A percentile compares a stretch with the other conserved stretches of the same genome.
phyloP scores from a whole-genome alignment of 2,113 vertebrate species.

The Equus przewalskii region DNA sequence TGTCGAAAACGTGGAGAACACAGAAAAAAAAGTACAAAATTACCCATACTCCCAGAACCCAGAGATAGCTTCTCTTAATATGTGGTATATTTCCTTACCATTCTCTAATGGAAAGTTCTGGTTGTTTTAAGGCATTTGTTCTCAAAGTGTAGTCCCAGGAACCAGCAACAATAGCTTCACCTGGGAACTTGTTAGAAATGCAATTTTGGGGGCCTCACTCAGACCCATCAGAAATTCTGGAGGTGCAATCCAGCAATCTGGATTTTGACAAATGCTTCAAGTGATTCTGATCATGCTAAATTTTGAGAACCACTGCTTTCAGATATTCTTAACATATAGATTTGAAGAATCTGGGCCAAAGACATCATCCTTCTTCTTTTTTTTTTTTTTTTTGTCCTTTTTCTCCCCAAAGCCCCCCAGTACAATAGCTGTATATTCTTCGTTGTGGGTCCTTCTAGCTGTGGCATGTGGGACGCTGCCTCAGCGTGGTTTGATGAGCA shows the following conservation, averaged over 20 bases:
- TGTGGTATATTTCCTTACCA: neutral
- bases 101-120: neutral
- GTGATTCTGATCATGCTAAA: neutral
- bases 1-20: neutral
- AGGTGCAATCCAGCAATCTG: neutral
- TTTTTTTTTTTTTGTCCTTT: neutral
- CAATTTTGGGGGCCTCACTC: rapidly evolving
- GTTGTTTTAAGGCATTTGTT: neutral
- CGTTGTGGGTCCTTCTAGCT: no score
- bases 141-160: neutral
- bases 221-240: neutral
- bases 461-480: no score
- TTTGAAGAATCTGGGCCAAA: constrained; percentile 32
- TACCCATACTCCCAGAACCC: neutral
- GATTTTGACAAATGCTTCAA: neutral
- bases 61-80: neutral
- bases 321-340: constrained; percentile 14
- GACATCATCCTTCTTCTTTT: neutral
- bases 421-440: no score
- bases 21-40: neutral
- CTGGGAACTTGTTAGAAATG: constrained; percentile 17
- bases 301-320: neutral
- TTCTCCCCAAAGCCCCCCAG: no score
- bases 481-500: no score
- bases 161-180: neutral